These are phyloP conservation scores for Hippocampus barbouri DNA, from an alignment of 2,113 vertebrate genomes.

Conservation along the genomic window DNA sequence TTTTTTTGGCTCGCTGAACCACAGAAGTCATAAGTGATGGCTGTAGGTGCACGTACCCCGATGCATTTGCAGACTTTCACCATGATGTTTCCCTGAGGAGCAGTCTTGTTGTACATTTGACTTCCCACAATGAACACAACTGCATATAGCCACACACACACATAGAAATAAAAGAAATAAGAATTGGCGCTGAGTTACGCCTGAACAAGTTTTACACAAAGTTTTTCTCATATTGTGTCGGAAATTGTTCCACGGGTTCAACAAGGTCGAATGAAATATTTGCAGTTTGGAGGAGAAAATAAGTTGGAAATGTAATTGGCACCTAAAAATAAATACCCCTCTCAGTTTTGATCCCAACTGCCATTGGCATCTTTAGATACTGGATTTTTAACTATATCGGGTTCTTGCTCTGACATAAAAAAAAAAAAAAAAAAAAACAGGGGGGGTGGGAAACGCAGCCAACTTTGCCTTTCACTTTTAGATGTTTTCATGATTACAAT, in stretches of 20 bases:
- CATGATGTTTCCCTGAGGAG: slow-evolving; percentile 87
- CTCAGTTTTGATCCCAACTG: background rate
- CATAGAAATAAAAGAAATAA: background rate
- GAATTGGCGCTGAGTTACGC: background rate
- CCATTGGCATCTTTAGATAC: background rate
- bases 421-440: background rate
- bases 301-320: background rate
- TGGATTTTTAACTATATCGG: background rate
- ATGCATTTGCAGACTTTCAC: slow-evolving; percentile 81
- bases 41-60: slow-evolving; percentile 73
- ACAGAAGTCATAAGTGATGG: background rate
- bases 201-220: background rate
- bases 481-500: background rate
- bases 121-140: slow-evolving; percentile 90
- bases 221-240: background rate
- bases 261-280: background rate
- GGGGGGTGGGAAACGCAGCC: no score
- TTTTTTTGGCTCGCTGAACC: background rate
- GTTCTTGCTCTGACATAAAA: background rate
- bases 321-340: background rate
- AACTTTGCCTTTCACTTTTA: background rate
- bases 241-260: background rate
- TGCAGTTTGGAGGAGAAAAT: background rate
- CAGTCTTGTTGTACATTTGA: slow-evolving; percentile 80
- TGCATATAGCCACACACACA: slow-evolving; percentile 37